Base-by-base conservation (phyloP, 1,140 invertebrate species). In the Bombyx mandarina region DNA sequence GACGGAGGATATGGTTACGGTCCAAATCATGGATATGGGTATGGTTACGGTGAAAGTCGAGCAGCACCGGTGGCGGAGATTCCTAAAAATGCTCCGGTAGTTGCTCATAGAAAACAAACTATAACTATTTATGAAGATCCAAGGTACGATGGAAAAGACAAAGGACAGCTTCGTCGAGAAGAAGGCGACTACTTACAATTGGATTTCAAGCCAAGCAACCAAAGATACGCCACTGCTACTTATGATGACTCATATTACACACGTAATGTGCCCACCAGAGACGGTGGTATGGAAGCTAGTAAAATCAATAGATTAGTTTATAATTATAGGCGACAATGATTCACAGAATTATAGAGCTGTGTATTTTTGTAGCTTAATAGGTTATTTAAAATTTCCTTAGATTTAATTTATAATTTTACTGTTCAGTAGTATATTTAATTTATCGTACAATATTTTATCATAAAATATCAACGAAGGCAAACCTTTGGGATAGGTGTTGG, bases 101-200 rank as follows among this genome's bases (percentile, higher is more conserved):
- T 87, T 9, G 79, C 81, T n/a, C 75, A 73, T 45, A 71, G 74
- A 46, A 77, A 84, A 53, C 85, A 89, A 67, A 89, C 84, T 26
- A 90, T 90, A 47, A 90, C 88, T 0, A 90, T 90, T 58, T 90
- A 90, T 61, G 90, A 91, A 74, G 90, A 91, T 72, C 90, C 90
- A 7, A 78, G 89, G 61, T 89, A 89, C 58, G 75, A 79, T 43
- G 82, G 80, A 1, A 73, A 73, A 35, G 75, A 83, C 55, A 73
- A 69, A 43, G 79, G 77, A 10, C 75, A 84, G 26, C 55, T 85
- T 59, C 73, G 80, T 55, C 66, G 75, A 45, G 80, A 84, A 61
- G 87, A 89, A 72, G 80, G 78, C 1, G 84, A 85, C 56, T 79
- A 79, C 48, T 65, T 88, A 8, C 75, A 86, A 55, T 60, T 88